These are phyloP conservation scores for Scaptomyza cyrtandrae DNA, from an alignment of 2,888 invertebrate species.

Conservation along the genomic window DNA sequence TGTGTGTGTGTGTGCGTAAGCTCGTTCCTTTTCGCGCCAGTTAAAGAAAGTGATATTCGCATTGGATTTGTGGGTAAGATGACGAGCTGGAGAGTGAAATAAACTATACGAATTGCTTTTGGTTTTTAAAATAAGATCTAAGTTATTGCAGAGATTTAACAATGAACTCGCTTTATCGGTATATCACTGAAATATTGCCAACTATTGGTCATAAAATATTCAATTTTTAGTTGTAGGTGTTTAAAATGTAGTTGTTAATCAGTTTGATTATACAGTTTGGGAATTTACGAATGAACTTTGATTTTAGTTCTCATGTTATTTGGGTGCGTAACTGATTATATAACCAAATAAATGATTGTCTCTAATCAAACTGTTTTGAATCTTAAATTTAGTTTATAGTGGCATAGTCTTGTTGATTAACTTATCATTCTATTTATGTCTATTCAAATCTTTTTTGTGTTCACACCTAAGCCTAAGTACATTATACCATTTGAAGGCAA, in stretches of 20 bases:
- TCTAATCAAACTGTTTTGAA: slow-evolving; percentile 68
- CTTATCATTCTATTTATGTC: slow-evolving; percentile 37
- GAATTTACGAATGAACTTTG: slow-evolving; percentile 35
- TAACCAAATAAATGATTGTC: slow-evolving; percentile 19
- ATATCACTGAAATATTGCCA: not conserved
- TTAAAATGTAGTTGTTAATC: slow-evolving; percentile 5
- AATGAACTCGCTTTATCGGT: slow-evolving; percentile 17
- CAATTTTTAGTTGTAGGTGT: not conserved
- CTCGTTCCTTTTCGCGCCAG: slow-evolving; percentile 51
- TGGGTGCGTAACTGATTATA: slow-evolving; percentile 50
- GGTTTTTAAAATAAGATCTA: slow-evolving; percentile 1
- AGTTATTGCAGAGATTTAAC: slow-evolving; percentile 13
- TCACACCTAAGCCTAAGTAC: slow-evolving; percentile 26
- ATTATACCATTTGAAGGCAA: not conserved
- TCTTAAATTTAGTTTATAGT: slow-evolving; percentile 23
- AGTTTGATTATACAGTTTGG: not conserved
- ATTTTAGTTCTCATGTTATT: slow-evolving; percentile 15
- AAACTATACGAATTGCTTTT: slow-evolving; percentile 11
- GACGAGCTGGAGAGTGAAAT: not conserved
- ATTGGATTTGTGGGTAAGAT: slow-evolving; percentile 1
- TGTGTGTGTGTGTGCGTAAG: slow-evolving; percentile 19
- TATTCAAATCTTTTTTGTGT: slow-evolving; percentile 8
- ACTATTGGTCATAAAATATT: not conserved
- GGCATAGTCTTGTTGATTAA: slow-evolving; percentile 26
- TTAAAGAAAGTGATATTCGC: slow-evolving; percentile 62